Base-by-base conservation (phyloP, 1,140 invertebrate genomes). In the Heliconius eleuchia region DNA sequence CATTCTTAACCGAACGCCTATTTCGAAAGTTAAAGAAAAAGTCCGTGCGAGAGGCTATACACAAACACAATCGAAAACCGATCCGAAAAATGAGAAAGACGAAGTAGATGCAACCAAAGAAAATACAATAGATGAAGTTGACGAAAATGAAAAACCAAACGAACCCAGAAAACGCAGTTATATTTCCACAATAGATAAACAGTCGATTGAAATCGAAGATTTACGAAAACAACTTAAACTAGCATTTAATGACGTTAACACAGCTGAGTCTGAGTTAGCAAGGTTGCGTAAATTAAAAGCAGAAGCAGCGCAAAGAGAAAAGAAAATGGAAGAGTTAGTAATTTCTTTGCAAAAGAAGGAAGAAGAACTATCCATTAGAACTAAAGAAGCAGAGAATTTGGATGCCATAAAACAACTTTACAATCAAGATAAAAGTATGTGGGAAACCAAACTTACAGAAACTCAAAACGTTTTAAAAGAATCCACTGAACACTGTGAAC, bases 11-110 rank as follows among this genome's bases (percentile, higher is more conserved):
- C 95, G 97, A 77, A 97, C 96, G 3, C 96, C 96, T 1, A 95
- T 98, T 50, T 96, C 97, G 1, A 95, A 97, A 88, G 97, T 97
- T 1, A 98, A 98, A 94, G 97, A 97, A 79, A 96, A 96, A 84
- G 96, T 97, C 27, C 95, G 97, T 83, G 95, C 95, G 91, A 90
- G 95, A 86, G 94, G 87, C 73, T 89, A 87, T 78, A 91, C 85
- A 91, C 96, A 87, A 96, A 96, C 85, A 96, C 96, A 34, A 95
- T 81, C 86, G 70, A 89, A 89, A 87, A 79, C 86, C 34, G 92
- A 94, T 71, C 83, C 86, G 19, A 94, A 92, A 87, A 81, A 83
- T 42, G 94, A 95, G 46, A 91, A 87, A 78, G 95, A 95, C 79
- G 94, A 95, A 90, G 90, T 93, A 34, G 94, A 95, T 74, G 86